A percentile compares a stretch with the other conserved stretches of the same genome.
Evolutionary conservation across 2,888 invertebrate genomes (phyloP).

Genomic region (Drosophila formosana): DNA sequence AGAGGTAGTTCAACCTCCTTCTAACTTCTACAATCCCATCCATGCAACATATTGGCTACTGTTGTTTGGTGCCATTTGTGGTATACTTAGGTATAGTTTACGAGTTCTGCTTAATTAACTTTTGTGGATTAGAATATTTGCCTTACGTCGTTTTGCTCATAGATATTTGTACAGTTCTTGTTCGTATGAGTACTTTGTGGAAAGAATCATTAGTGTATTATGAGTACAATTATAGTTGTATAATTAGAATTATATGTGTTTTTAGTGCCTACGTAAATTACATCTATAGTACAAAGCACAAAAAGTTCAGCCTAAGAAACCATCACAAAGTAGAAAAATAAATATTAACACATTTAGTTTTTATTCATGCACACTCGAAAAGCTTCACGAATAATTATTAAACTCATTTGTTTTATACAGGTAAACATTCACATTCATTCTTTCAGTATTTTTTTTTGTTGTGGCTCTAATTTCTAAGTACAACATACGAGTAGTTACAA

Average conservation of each 20-base stretch:
- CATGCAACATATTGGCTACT: conserved; percentile 2
- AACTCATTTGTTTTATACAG: conserved; percentile 35
- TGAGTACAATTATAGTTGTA: conserved; percentile 18
- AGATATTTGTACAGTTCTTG: conserved; percentile 68
- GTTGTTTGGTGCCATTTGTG: conserved; percentile 40
- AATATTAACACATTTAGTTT: conserved; percentile 60
- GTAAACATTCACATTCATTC: conserved; percentile 15
- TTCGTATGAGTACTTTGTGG: conserved; percentile 34
- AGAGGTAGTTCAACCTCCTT: conserved; percentile 13
- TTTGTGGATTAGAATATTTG: conserved; percentile 73
- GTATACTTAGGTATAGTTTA: conserved; percentile 44
- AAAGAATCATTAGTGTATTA: conserved; percentile 21
- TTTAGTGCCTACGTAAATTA: conserved; percentile 64
- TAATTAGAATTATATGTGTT: conserved; percentile 39
- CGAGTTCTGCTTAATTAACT: conserved; percentile 35
- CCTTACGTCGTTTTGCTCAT: conserved; percentile 63
- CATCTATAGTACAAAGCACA: conserved; percentile 70
- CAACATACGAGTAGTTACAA: conserved; percentile 41
- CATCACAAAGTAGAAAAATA: conserved; percentile 82
- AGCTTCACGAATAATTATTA: conserved; percentile 27
- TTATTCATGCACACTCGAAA: conserved; percentile 36
- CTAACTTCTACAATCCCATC: conserved; percentile 9
- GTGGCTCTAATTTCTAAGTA: conserved; percentile 42
- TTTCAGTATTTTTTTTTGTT: background rate
- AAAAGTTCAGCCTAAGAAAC: conserved; percentile 79